Percentiles rank a stretch among this genome's conserved stretches.
These are phyloP conservation scores for Pangasius larnaudii DNA, from an alignment of 2,797 vertebrate species.

Conservation along the genomic window DNA sequence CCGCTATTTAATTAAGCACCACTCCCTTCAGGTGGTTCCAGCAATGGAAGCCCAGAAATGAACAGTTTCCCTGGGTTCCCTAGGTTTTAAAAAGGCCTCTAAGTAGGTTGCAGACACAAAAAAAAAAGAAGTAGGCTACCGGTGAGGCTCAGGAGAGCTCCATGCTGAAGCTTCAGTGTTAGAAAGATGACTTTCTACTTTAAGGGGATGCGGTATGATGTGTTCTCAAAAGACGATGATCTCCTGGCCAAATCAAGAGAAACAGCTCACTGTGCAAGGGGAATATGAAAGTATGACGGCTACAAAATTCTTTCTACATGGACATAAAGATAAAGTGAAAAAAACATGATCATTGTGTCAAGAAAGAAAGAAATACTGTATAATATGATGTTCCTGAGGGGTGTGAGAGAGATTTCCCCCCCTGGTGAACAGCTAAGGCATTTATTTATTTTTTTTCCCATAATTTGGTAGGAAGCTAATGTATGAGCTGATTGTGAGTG, in stretches of 20 bases:
- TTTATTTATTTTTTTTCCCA: background rate
- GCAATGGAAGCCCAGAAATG: constrained; percentile 68
- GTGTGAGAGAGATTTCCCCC: background rate
- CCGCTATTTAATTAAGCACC: constrained; percentile 56
- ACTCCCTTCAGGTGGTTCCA: constrained; percentile 39
- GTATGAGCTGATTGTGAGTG: background rate
- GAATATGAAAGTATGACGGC: background rate
- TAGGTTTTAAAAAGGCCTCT: constrained; percentile 73
- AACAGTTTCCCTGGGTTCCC: constrained; percentile 75
- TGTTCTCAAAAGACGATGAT: constrained; percentile 28
- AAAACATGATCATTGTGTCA: background rate
- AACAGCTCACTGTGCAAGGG: background rate
- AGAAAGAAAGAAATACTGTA: background rate
- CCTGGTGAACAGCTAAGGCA: background rate
- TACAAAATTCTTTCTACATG: background rate
- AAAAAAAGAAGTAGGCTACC: constrained; percentile 75
- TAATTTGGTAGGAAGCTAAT: background rate
- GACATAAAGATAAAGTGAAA: background rate
- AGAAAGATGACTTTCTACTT: constrained; percentile 73
- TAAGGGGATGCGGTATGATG: constrained; percentile 53
- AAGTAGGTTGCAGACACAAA: constrained; percentile 78
- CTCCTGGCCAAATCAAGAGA: background rate
- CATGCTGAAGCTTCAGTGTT: constrained; percentile 71
- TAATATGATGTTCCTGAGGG: background rate
- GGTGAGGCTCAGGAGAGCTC: constrained; percentile 71